These are phyloP conservation scores for Columba janthina DNA, from an alignment of 2,113 vertebrate genomes.

Conservation along the genomic window DNA sequence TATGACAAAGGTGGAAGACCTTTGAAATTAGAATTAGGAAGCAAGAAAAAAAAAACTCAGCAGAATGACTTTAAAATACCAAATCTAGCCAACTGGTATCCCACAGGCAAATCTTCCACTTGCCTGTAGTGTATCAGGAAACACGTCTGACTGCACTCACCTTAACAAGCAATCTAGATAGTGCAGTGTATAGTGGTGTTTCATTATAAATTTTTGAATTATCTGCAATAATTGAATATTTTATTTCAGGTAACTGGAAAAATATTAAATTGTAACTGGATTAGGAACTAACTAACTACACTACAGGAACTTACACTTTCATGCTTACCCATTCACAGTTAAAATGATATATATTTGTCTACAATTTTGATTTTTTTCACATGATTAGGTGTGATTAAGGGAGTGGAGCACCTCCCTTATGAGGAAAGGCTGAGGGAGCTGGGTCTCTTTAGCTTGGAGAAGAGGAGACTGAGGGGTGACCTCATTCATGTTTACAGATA, in stretches of 20 bases:
- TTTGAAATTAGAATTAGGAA: neutral
- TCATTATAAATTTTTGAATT: neutral
- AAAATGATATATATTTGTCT: neutral
- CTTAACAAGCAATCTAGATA: neutral
- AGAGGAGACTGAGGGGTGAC: too few species aligned
- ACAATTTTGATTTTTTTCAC: neutral
- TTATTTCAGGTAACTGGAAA: neutral
- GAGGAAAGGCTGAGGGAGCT: too few species aligned
- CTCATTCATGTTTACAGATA: too few species aligned
- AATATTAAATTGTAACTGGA: neutral
- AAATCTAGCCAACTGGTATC: neutral
- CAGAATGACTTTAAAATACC: neutral
- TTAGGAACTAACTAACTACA: neutral
- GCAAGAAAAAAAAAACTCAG: neutral
- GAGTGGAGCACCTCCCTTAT: too few species aligned
- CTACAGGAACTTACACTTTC: neutral
- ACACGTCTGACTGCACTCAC: neutral
- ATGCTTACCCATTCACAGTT: neutral
- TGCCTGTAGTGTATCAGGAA: neutral
- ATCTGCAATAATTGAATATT: neutral
- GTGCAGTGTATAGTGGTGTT: neutral
- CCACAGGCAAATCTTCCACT: neutral
- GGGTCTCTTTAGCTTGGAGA: too few species aligned
- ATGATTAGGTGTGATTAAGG: neutral
- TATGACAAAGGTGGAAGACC: neutral